Base-by-base conservation (phyloP, 2,797 vertebrate species). In the Hephaestus fuliginosus region DNA sequence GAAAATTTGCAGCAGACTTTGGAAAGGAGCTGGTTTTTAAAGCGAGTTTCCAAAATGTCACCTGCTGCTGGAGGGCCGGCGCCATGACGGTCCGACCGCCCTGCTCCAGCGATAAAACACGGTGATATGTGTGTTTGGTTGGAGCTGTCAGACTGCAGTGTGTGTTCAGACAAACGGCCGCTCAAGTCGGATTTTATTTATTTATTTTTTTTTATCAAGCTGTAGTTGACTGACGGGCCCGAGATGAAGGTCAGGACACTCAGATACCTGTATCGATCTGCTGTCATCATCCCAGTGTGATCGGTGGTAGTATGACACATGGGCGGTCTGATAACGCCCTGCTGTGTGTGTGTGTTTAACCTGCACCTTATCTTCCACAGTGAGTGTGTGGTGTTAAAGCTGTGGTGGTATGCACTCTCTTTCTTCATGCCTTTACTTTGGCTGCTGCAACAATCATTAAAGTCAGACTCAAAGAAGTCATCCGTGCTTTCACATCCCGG, bases 171-270 rank as follows among this genome's bases (percentile, higher is more conserved):
- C 44, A 65, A 5, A 58, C 52, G 6, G 12, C 72, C 3, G 57
- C 39, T 52, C 58, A 46, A 25, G 36, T 41, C 0, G 22, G 25
- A 25, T 25, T 25, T 25, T 25, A 25, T 25, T 25, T 25, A 25
- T 25, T 25, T 25, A 25, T 25, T 1, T 43, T 15, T 15, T 68
- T 51, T 33, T 65, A 41, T 41, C 76, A 36, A 13, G 14, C 69
- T 13, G 70, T 30, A 2, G 51, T 0, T 71, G 82, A 85, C 1
- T 65, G 85, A 80, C 81, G 22, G 76, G 43, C 17, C 22, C 0
- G 46, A 68, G 70, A 81, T 71, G 83, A 85, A 82, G 83, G 85
- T 87, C 80, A 43, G 70, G 74, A 81, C 64, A 0, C 64, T 70
- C 0, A 6, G 60, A 73, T 49, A 76, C 70, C 76, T 69, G 71